Percentiles rank a stretch among this genome's conserved stretches.
phyloP scores from a whole-genome alignment of 2,113 vertebrate genomes.

The Nesospiza acunhae region DNA sequence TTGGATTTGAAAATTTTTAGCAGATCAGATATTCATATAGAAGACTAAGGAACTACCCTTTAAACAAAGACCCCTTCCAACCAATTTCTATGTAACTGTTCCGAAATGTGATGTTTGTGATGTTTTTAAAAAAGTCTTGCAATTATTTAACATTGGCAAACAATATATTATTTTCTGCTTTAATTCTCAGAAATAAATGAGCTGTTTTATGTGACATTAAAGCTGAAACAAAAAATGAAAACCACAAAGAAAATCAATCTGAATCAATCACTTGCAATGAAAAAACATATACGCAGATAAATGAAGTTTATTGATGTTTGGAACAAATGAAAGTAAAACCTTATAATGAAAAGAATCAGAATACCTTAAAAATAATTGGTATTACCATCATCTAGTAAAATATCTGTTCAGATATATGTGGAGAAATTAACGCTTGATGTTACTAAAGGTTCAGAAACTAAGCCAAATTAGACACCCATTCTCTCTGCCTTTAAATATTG shows the following conservation, averaged over 20 bases:
- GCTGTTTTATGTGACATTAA: background rate
- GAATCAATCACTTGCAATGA: background rate
- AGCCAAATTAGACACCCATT: background rate
- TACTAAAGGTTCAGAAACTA: background rate
- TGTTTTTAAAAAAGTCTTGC: background rate
- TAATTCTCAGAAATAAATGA: background rate
- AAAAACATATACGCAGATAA: background rate
- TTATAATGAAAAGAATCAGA: background rate
- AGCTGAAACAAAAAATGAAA: background rate
- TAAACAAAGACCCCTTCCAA: background rate
- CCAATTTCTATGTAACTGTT: background rate
- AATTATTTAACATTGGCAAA: background rate
- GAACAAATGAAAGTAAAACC: background rate
- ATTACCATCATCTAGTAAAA: background rate
- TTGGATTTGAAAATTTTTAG: background rate
- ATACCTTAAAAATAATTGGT: background rate
- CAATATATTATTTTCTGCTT: background rate
- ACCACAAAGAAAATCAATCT: background rate
- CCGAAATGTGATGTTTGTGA: background rate
- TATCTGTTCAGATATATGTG: background rate
- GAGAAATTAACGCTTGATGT: background rate
- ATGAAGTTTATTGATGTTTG: background rate
- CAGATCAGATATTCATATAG: background rate
- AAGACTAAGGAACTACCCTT: background rate
- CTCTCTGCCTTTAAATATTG: background rate